A percentile compares a stretch with the other conserved stretches of the same genome.
Conservation (phyloP, 2,888 invertebrate genomes). For the Polia nebulosa region DNA sequence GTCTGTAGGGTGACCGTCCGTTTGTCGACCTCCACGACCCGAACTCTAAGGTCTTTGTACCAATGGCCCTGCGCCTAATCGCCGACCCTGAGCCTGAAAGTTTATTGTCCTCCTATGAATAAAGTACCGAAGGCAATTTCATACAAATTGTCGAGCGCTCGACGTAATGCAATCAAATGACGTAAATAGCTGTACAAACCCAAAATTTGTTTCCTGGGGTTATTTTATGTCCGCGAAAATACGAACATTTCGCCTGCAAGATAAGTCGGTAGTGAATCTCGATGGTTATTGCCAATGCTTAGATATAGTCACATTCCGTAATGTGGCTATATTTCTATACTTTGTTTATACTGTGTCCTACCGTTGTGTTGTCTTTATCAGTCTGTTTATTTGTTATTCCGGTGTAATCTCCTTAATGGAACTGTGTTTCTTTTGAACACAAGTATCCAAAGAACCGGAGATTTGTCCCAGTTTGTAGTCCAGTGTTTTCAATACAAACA, state of each 20-base stretch:
- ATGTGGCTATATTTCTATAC: conserved; percentile 1
- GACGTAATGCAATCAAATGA: conserved; percentile 73
- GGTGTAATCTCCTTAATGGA: conserved; percentile 75
- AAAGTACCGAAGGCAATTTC: conserved; percentile 68
- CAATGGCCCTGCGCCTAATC: conserved; percentile 64
- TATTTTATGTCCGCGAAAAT: conserved; percentile 68
- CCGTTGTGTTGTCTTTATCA: conserved; percentile 41
- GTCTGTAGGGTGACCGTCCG: conserved; percentile 61
- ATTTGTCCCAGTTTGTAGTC: conserved; percentile 79
- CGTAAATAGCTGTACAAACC: conserved; percentile 62
- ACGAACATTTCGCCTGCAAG: conserved; percentile 51
- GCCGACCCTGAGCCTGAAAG: conserved; percentile 67
- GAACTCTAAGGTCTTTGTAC: conserved; percentile 70
- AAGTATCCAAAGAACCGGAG: conserved; percentile 68
- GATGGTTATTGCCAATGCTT: conserved; percentile 38
- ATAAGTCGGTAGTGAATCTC: conserved; percentile 52
- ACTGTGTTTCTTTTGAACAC: conserved; percentile 74
- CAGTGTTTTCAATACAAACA: conserved; percentile 84
- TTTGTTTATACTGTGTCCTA: conserved; percentile 26
- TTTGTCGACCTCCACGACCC: conserved; percentile 67
- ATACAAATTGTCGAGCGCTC: conserved; percentile 69
- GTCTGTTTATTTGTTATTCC: conserved; percentile 48
- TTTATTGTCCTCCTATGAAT: conserved; percentile 68
- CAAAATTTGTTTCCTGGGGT: conserved; percentile 65
- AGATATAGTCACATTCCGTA: conserved; percentile 24